Evolutionary conservation across 1,140 invertebrate genomes (phyloP).

Genomic region (Drosophila watanabei): DNA sequence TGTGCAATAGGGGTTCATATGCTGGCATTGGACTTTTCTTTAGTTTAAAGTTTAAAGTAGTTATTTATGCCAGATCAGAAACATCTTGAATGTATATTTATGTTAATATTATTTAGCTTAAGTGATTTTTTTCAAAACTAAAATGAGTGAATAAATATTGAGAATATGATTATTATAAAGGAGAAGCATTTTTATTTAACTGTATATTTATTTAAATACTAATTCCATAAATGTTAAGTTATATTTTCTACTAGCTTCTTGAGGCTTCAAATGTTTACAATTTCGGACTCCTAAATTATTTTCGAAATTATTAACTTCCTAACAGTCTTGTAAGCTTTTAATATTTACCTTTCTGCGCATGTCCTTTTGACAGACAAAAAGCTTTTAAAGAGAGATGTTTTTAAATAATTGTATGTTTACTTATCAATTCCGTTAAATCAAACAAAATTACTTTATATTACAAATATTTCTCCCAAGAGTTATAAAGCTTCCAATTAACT

Average conservation of each 20-base stretch:
- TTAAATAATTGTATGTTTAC: background rate
- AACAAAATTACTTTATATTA: background rate
- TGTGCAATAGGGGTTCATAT: conserved; percentile 69
- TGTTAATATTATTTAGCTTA: background rate
- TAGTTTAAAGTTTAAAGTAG: conserved; percentile 25
- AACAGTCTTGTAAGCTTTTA: conserved; percentile 3
- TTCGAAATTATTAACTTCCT: background rate
- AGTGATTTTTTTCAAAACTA: conserved; percentile 25
- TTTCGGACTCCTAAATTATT: conserved; percentile 22
- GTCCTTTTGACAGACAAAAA: conserved; percentile 7
- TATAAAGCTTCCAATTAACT: too few relatives aligned
- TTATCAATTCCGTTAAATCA: background rate
- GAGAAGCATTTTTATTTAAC: background rate
- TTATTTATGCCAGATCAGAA: conserved; percentile 20
- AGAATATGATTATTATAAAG: background rate
- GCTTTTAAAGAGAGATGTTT: background rate
- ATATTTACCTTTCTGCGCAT: conserved; percentile 17
- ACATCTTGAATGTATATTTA: conserved; percentile 6
- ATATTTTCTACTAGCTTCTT: background rate
- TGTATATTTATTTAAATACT: too few relatives aligned
- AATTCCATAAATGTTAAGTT: background rate
- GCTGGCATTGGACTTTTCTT: conserved; percentile 68
- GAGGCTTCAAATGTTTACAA: background rate
- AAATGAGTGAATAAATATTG: conserved; percentile 22
- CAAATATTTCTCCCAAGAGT: background rate